phyloP scores from a whole-genome alignment of 2,888 invertebrate species.

The Melieria omissa region DNA sequence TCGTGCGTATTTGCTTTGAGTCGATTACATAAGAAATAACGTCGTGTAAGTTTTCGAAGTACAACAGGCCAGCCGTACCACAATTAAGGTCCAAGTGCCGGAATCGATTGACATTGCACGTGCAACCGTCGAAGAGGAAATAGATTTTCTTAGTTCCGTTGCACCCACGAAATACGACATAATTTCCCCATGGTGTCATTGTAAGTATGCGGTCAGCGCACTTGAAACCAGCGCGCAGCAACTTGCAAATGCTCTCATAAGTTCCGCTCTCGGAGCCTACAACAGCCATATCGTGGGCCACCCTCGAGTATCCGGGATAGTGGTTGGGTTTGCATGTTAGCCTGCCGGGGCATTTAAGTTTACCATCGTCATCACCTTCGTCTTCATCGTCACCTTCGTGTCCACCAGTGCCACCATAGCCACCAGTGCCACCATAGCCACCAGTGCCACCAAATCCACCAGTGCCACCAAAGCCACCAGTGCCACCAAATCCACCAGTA shows the following conservation, averaged over 20 bases:
- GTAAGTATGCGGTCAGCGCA: slow-evolving; percentile 60
- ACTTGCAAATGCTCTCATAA: slow-evolving; percentile 56
- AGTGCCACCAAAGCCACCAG: neutral
- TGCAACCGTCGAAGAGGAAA: slow-evolving; percentile 63
- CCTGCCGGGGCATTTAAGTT: neutral
- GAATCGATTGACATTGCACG: slow-evolving; percentile 62
- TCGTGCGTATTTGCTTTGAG: slow-evolving; percentile 48
- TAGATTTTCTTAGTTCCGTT: slow-evolving; percentile 39
- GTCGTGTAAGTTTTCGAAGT: slow-evolving; percentile 52
- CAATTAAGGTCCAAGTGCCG: slow-evolving; percentile 59
- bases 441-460: neutral
- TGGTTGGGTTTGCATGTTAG: slow-evolving; percentile 47
- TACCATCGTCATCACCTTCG: slow-evolving; percentile 4
- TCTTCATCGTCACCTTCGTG: neutral
- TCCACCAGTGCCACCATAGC: neutral
- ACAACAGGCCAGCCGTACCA: slow-evolving; percentile 62
- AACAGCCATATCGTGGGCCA: slow-evolving; percentile 56
- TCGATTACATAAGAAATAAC: slow-evolving; percentile 56
- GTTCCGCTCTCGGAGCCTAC: slow-evolving; percentile 64
- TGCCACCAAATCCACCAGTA: slow-evolving; percentile 1
- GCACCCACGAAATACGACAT: slow-evolving; percentile 56
- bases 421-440: neutral
- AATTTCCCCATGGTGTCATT: slow-evolving; percentile 65
- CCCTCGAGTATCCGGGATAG: slow-evolving; percentile 57
- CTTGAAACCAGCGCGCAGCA: slow-evolving; percentile 56